Conservation (phyloP, 2,888 invertebrate genomes). For the Penaeus monodon region DNA sequence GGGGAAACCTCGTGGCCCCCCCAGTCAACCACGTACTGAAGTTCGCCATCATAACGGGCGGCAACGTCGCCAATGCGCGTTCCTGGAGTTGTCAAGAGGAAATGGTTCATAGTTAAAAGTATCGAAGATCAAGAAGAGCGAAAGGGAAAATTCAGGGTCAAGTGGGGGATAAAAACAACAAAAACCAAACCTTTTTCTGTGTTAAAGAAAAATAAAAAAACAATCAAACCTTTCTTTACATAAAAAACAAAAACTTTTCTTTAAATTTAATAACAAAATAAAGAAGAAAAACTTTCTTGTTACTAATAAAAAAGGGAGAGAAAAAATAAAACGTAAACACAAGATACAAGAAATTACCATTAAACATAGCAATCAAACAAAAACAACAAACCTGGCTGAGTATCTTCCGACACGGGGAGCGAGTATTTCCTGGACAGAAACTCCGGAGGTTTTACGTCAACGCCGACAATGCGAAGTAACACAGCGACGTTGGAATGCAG, state of each 20-base stretch:
- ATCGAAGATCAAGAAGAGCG: background rate
- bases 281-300: no score
- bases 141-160: no score
- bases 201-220: no score
- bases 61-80: constrained; percentile 59
- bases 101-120: background rate
- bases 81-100: constrained; percentile 27
- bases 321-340: no score
- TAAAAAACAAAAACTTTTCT: no score
- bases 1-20: constrained; percentile 51
- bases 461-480: constrained; percentile 40
- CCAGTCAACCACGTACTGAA: constrained; percentile 62
- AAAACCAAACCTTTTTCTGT: no score
- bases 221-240: no score
- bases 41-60: constrained; percentile 56
- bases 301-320: no score
- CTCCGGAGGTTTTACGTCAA: constrained; percentile 42
- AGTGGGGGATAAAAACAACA: no score
- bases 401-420: constrained; percentile 59
- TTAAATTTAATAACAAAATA: no score
- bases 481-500: constrained; percentile 82
- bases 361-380: constrained; percentile 22
- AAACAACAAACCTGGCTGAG: constrained; percentile 50
- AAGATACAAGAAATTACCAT: no score
- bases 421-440: constrained; percentile 60